These are phyloP conservation scores for Syncerus caffer DNA, from an alignment of 2,797 vertebrate genomes.

Conservation along the genomic window DNA sequence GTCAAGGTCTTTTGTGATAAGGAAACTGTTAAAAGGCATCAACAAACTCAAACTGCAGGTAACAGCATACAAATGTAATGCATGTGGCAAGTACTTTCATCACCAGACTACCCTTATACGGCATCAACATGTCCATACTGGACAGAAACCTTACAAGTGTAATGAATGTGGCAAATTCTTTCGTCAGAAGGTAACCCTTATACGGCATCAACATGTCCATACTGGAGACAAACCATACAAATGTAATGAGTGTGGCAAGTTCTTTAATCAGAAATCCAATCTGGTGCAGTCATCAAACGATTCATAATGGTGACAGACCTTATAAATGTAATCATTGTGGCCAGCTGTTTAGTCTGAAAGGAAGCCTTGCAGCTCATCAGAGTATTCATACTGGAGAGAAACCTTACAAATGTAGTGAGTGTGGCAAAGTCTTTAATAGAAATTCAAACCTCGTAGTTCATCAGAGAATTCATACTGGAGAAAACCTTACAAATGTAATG, in stretches of 20 bases:
- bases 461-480: background rate
- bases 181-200: background rate
- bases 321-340: background rate
- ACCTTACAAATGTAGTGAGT: background rate
- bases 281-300: background rate
- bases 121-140: background rate
- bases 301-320: background rate
- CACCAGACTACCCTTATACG: background rate
- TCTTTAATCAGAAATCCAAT: background rate
- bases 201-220: background rate
- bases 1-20: background rate
- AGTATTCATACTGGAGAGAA: background rate
- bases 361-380: background rate
- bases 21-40: background rate
- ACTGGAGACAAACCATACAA: background rate
- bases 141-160: background rate
- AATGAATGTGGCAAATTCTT: background rate
- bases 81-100: background rate
- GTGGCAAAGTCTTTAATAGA: background rate
- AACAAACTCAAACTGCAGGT: background rate
- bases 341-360: background rate
- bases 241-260: background rate
- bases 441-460: background rate
- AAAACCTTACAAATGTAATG: background rate
- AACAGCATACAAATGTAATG: background rate